Base-by-base conservation (phyloP, 2,113 vertebrate genomes). In the Corydoras maculifer region DNA sequence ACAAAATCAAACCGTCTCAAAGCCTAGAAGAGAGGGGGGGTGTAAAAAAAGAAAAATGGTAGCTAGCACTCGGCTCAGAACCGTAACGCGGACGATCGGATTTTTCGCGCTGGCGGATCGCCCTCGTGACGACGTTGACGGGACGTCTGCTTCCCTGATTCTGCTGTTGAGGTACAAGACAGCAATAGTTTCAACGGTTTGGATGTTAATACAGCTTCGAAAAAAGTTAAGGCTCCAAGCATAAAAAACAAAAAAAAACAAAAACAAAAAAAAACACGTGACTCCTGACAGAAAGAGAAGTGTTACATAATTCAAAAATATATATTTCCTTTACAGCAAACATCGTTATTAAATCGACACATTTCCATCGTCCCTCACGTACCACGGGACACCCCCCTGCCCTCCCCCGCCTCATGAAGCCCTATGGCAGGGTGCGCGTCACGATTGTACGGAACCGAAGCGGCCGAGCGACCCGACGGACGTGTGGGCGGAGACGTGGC, bases 381-480 rank as follows among this genome's bases (percentile, higher is more conserved):
- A 81, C 82, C 80, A 66, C 73, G 77, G 79, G 81, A 79, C 49
- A 35, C 73, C 84, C 67, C 78, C 80, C 81, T 76, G 70, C 78
- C 75, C 79, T 70, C 73, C 80, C 77, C 75, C 79, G 74, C 73
- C 68, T 60, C 77, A 81, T 62, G 79, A 75, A 74, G 75, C 78
- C 77, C 80, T 70, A 64, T 69, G 61, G 72, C 77, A 75, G 78
- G 75, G 67, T 61, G 70, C 61, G 74, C 73, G 69, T 80, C 74
- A 78, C 68, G 67, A 83, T 84, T 78, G 85, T 85, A 86, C 76
- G 84, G 87, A 88, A 86, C 71, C 85, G 84, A 88, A 86, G 83
- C 88, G 87, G 86, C 86, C 86, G 84, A 78, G 77, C 76, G 86
- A 80, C 85, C 75, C 85, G 84, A 87, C 80, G 83, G 87, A 65